phyloP scores from a whole-genome alignment of 2,888 invertebrate genomes.

The Polydesmus complanatus region DNA sequence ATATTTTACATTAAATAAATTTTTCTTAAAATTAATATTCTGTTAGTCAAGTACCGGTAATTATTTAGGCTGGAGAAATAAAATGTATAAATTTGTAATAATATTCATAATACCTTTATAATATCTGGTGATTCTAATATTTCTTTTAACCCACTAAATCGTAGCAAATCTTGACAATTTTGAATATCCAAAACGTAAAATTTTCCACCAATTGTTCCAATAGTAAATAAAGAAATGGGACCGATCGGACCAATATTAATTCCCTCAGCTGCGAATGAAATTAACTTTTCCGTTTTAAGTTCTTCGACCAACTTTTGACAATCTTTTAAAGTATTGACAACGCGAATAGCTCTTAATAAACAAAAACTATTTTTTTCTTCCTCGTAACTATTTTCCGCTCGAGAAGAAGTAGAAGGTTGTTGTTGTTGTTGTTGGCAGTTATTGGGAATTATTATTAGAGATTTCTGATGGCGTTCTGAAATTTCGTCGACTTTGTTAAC shows the following conservation, averaged over 20 bases:
- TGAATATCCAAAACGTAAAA: slow-evolving; percentile 78
- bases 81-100: too few relatives aligned
- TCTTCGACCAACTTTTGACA: slow-evolving; percentile 49
- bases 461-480: too few relatives aligned
- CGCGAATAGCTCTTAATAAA: slow-evolving; percentile 65
- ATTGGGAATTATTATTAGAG: too few relatives aligned
- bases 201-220: slow-evolving; percentile 62
- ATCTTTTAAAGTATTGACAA: slow-evolving; percentile 64
- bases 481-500: slow-evolving; percentile 77
- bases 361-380: neutral
- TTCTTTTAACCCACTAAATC: slow-evolving; percentile 59
- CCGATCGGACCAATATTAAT: slow-evolving; percentile 81
- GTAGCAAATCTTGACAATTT: slow-evolving; percentile 63
- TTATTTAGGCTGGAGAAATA: too few relatives aligned
- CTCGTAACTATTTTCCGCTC: too few relatives aligned
- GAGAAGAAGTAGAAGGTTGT: neutral
- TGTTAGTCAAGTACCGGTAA: too few relatives aligned
- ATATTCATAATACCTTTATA: slow-evolving; percentile 56
- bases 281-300: slow-evolving; percentile 28
- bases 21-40: too few relatives aligned
- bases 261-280: slow-evolving; percentile 85
- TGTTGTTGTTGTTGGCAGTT: neutral
- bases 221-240: slow-evolving; percentile 60
- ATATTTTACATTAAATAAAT: too few relatives aligned
- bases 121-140: slow-evolving; percentile 66